Evolutionary conservation across 2,888 invertebrate genomes (phyloP).

Genomic region (Cephus nigrinus): DNA sequence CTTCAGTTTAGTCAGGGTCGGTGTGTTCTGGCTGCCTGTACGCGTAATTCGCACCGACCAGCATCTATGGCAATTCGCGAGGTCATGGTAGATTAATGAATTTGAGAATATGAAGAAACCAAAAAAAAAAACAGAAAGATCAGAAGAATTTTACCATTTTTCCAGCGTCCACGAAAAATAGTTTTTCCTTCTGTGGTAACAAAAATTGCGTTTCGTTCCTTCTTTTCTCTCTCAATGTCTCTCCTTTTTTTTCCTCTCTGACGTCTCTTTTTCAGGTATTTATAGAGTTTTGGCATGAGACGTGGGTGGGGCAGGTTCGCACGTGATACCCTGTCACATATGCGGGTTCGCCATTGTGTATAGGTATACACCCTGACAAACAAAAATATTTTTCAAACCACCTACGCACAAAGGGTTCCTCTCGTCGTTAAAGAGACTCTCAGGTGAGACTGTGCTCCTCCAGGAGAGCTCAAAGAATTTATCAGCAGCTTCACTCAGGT

Average conservation of each 20-base stretch:
- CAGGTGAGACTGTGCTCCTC: background rate
- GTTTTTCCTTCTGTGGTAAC: background rate
- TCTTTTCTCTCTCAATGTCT: background rate
- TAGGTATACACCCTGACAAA: background rate
- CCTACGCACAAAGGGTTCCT: background rate
- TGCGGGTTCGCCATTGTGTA: background rate
- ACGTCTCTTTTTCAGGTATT: conserved; percentile 27
- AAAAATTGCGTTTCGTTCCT: background rate
- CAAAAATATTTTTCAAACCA: background rate
- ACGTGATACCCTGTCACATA: conserved; percentile 1
- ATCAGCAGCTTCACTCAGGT: background rate
- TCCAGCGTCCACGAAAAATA: too few relatives aligned
- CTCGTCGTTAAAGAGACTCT: background rate
- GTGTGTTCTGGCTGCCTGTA: background rate
- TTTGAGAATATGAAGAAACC: background rate
- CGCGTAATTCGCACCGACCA: background rate
- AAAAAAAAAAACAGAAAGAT: background rate
- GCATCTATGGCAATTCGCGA: background rate
- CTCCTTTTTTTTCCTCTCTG: background rate
- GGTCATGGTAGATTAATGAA: background rate
- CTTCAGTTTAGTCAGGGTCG: background rate
- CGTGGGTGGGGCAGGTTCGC: conserved; percentile 39
- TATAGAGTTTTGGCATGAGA: conserved; percentile 46
- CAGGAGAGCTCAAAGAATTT: background rate
- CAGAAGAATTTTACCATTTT: background rate